A percentile compares a stretch with the other conserved stretches of the same genome.
Conservation (phyloP, 2,888 invertebrate genomes). For the Elysia crispata region DNA sequence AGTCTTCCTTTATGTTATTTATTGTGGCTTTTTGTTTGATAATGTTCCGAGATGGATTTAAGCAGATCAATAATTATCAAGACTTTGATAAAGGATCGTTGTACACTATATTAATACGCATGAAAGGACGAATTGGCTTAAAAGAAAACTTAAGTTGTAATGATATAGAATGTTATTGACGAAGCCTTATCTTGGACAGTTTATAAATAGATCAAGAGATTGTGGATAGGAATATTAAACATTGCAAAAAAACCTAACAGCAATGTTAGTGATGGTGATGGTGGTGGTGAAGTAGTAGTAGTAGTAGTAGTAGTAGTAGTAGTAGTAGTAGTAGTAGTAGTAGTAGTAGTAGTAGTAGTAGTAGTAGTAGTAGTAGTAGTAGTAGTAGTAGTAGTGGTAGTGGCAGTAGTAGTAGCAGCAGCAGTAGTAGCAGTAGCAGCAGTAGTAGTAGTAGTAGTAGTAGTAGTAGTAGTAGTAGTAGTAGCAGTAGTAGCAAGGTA, state of each 20-base stretch:
- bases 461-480: slow-evolving; percentile 33
- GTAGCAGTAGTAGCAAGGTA: neutral
- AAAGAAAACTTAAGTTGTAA: too few relatives aligned
- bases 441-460: slow-evolving; percentile 31
- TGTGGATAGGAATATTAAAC: neutral
- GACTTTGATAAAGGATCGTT: too few relatives aligned
- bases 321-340: neutral
- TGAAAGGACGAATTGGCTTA: too few relatives aligned
- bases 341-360: neutral
- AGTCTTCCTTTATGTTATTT: too few relatives aligned
- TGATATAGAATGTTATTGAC: too few relatives aligned
- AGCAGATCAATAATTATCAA: too few relatives aligned
- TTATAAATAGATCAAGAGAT: neutral
- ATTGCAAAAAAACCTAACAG: too few relatives aligned
- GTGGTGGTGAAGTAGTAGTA: neutral
- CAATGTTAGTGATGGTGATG: neutral
- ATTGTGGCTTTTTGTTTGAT: too few relatives aligned
- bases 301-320: neutral
- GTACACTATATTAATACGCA: too few relatives aligned
- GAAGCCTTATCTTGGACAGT: too few relatives aligned
- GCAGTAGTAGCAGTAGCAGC: slow-evolving; percentile 17
- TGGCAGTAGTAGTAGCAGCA: slow-evolving; percentile 15
- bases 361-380: neutral
- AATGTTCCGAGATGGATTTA: too few relatives aligned
- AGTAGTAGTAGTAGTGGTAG: neutral